Evolutionary conservation across 2,113 vertebrate species (phyloP).

Genomic region (Aspidoscelis tigris): DNA sequence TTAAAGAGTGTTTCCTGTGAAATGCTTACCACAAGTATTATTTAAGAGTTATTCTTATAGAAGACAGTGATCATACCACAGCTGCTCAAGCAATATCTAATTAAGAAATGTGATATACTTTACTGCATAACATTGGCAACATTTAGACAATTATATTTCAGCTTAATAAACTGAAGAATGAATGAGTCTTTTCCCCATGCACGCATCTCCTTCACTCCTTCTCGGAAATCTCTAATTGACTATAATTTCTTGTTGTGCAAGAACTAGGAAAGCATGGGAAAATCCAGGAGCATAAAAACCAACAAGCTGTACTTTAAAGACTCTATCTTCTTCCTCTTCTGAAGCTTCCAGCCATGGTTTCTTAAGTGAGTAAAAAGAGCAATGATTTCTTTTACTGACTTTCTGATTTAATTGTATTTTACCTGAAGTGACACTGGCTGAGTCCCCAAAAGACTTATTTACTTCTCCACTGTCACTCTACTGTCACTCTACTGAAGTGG

Average conservation of each 20-base stretch:
- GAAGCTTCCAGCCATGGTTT: background rate
- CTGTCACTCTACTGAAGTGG: too few relatives aligned
- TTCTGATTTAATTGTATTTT: background rate
- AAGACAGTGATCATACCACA: background rate
- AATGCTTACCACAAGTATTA: constrained; percentile 2
- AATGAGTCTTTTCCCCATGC: background rate
- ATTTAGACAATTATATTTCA: background rate
- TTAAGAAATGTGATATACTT: background rate
- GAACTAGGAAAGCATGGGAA: background rate
- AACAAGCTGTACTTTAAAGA: background rate
- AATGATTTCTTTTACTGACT: background rate
- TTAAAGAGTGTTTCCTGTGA: constrained; percentile 2
- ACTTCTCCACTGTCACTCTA: too few relatives aligned
- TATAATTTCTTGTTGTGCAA: background rate
- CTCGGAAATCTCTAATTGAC: background rate
- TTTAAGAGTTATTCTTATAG: constrained; percentile 2
- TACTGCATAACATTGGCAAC: constrained; percentile 5
- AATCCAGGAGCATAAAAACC: background rate
- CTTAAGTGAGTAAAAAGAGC: background rate
- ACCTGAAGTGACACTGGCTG: background rate
- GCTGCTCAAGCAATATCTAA: background rate
- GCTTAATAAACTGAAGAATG: background rate
- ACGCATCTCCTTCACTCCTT: background rate
- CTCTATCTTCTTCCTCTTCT: background rate
- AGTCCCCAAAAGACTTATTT: too few relatives aligned